Evolutionary conservation across 2,888 invertebrate species (phyloP), one percentile per base, ranked within the genome.

Genomic region (Nemapogon koenigi): DNA sequence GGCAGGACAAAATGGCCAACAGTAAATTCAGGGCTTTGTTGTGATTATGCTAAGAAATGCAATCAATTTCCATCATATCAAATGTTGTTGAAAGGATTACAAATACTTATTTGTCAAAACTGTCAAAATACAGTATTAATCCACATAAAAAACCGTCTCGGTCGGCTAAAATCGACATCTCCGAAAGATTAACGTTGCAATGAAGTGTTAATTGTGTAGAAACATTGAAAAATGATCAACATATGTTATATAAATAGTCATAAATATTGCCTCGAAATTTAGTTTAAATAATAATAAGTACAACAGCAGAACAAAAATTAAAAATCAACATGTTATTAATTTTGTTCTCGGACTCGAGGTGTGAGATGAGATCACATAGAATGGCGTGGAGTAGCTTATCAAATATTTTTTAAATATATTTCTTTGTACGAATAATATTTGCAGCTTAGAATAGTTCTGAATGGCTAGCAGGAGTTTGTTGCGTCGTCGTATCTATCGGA

Each of bases 281-380:
- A 73, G 75, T 73, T 76, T 76, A 76, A 78, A 70, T 73, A 76
- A 75, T 75, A 75, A 76, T 73, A 78, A 75, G 71, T 73, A 69
- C 70, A 70, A 66, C 64, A 69, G 57, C 58, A 59, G 61, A 68
- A 70, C 61, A 70, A 67, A 61, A 73, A 71, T 65, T 72, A 75
- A 76, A 78, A 76, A 75, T 67, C 71, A 67, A 68, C 64, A 67
- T 67, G 72, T 73, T 75, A 78, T 78, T 78, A 76, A 78, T 76
- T 73, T 75, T 56, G 67, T 66, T 67, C 53, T 55, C 56, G 62
- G 59, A 19, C 35, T 53, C 51, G 59, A 78, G 76, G 78, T 78
- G 78, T 76, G 76, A 78, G 75, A 64, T 68, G 63, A 59, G 53
- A 48, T 63, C 53, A 59, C 66, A 52, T 48, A 16, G 47, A 39